These are phyloP conservation scores for Rattus rattus DNA, from an alignment of 2,113 vertebrate species.

Conservation along the genomic window DNA sequence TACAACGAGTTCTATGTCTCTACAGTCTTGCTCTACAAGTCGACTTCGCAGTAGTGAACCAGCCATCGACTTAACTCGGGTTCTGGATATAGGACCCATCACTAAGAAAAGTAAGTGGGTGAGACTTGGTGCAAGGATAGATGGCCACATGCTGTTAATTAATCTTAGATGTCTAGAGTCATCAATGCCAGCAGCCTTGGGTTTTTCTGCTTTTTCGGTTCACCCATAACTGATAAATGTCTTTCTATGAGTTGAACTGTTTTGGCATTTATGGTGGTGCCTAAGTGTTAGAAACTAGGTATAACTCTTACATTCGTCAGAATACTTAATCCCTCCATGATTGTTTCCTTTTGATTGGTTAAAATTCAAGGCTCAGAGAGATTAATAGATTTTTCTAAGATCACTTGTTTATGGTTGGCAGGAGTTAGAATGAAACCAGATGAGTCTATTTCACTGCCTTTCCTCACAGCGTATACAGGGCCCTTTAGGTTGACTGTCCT, in stretches of 20 bases:
- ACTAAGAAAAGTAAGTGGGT: conserved; percentile 57
- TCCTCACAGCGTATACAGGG: neutral
- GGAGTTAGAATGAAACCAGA: neutral
- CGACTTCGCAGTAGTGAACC: neutral
- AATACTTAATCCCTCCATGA: neutral
- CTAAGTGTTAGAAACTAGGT: neutral
- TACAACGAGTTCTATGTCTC: neutral
- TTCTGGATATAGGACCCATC: conserved; percentile 78
- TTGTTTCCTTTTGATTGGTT: neutral
- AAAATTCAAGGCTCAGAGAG: neutral
- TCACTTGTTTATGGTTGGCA: neutral
- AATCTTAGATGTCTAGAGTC: neutral
- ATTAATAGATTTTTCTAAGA: neutral
- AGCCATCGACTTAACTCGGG: neutral
- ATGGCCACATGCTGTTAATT: neutral
- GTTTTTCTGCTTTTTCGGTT: neutral
- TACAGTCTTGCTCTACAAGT: conserved; percentile 64
- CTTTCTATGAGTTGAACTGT: neutral
- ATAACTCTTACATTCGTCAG: neutral
- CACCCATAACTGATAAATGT: accelerated
- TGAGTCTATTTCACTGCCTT: neutral
- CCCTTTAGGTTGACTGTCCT: neutral
- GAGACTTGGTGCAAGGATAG: neutral
- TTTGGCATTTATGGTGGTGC: neutral
- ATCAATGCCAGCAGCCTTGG: neutral